phyloP scores from a whole-genome alignment of 2,113 vertebrate genomes.

The Urocitellus parryii region DNA sequence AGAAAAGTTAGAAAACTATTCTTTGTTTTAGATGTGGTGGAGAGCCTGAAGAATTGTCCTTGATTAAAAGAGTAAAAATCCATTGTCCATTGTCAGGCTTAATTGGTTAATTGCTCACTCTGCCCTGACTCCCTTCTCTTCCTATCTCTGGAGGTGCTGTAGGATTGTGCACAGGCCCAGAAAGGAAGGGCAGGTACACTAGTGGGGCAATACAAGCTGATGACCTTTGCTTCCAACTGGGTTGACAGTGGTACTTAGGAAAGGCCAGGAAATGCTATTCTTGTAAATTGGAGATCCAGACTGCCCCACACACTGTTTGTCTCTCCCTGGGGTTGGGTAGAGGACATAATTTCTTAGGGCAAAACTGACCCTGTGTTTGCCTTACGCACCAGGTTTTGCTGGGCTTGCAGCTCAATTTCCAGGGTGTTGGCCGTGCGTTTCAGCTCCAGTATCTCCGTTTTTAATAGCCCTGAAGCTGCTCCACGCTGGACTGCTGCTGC shows the following conservation, averaged over 20 bases:
- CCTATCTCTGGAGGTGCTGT: not conserved
- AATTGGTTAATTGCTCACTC: not conserved
- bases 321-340: not conserved
- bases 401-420: constrained; percentile 92
- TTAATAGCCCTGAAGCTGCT: constrained; percentile 85
- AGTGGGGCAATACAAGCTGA: not conserved
- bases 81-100: not conserved
- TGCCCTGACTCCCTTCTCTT: not conserved
- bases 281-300: not conserved
- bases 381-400: constrained; percentile 86
- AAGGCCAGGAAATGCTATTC: not conserved
- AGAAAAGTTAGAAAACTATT: not conserved
- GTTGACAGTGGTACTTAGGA: not conserved
- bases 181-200: not conserved
- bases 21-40: not conserved
- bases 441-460: constrained; percentile 87
- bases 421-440: constrained; percentile 88
- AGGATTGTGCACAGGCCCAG: not conserved
- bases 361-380: not conserved
- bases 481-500: constrained; percentile 79
- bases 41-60: not conserved
- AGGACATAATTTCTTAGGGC: not conserved
- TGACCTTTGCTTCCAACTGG: not conserved
- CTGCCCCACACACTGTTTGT: not conserved
- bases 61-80: not conserved